Conservation (phyloP, 1,140 invertebrate genomes). For the Anagrus nilaparvatae region DNA sequence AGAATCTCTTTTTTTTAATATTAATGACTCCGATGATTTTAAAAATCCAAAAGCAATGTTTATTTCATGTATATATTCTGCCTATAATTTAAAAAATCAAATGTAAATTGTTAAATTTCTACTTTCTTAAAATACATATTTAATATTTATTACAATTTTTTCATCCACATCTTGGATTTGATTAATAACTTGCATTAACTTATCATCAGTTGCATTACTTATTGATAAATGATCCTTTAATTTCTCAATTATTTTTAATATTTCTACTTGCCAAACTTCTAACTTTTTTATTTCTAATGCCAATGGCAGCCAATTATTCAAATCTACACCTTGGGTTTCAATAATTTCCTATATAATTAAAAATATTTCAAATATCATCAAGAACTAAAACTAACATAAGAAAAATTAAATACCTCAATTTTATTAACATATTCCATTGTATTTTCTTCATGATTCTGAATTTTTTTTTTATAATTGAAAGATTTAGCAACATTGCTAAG, state of each 20-base stretch:
- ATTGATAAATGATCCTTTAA: slow-evolving; percentile 16
- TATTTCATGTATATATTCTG: slow-evolving; percentile 20
- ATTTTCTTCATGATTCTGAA: slow-evolving; percentile 16
- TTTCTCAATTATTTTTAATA: slow-evolving; percentile 25
- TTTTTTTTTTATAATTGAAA: slow-evolving; percentile 17
- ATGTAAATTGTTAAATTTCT: slow-evolving; percentile 2
- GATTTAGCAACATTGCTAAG: slow-evolving; percentile 21
- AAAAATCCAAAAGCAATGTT: slow-evolving; percentile 24
- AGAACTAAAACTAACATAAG: not conserved
- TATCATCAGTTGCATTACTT: slow-evolving; percentile 10
- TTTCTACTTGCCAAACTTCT: slow-evolving; percentile 20
- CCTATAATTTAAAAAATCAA: slow-evolving; percentile 16
- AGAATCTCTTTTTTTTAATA: slow-evolving; percentile 21
- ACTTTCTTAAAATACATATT: not conserved
- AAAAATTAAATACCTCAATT: slow-evolving; percentile 24
- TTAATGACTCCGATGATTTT: slow-evolving; percentile 18
- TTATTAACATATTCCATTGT: slow-evolving; percentile 23
- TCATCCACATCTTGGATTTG: slow-evolving; percentile 22
- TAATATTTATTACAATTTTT: slow-evolving; percentile 19
- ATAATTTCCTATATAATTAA: slow-evolving; percentile 14
- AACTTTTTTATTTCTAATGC: slow-evolving; percentile 26
- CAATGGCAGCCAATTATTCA: slow-evolving; percentile 28
- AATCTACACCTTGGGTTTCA: slow-evolving; percentile 16
- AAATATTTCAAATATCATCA: slow-evolving; percentile 3
- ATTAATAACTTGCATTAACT: slow-evolving; percentile 15